These are phyloP conservation scores for Campoletis sonorensis DNA, from an alignment of 1,140 invertebrate species.

Conservation along the genomic window DNA sequence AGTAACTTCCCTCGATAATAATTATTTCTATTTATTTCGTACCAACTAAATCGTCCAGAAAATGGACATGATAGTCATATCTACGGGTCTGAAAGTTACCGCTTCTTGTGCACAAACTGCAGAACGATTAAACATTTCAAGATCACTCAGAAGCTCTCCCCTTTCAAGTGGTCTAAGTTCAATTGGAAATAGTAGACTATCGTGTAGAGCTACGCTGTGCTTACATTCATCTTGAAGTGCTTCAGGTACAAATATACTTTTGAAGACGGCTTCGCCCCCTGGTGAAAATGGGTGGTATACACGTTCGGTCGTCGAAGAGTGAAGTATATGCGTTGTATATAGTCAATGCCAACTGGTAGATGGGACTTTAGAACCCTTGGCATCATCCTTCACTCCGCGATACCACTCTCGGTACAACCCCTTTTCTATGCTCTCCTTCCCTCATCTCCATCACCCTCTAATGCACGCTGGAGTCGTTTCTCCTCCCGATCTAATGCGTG, in stretches of 20 bases:
- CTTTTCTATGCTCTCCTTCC: constrained; percentile 31
- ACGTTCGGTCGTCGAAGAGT: constrained; percentile 33
- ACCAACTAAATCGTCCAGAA: background rate
- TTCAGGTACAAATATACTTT: constrained; percentile 35
- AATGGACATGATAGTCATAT: background rate
- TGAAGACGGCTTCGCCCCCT: constrained; percentile 12
- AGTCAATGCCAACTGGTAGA: constrained; percentile 6
- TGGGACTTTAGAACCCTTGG: constrained; percentile 39
- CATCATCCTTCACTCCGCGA: constrained; percentile 41
- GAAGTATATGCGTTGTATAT: constrained; percentile 24
- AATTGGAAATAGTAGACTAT: background rate
- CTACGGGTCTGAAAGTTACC: background rate
- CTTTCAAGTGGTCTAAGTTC: constrained; percentile 2
- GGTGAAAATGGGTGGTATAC: constrained; percentile 7
- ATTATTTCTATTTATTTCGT: background rate
- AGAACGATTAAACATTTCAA: background rate
- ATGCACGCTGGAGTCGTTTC: constrained; percentile 52
- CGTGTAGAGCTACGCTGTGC: background rate
- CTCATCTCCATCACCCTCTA: constrained; percentile 51
- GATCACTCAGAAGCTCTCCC: background rate
- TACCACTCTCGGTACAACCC: constrained; percentile 47
- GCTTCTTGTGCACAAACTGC: background rate
- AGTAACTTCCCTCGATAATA: background rate
- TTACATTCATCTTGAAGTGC: constrained; percentile 21
- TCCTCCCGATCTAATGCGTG: constrained; percentile 53